phyloP scores from a whole-genome alignment of 2,888 invertebrate species.

The Fragum sueziense region DNA sequence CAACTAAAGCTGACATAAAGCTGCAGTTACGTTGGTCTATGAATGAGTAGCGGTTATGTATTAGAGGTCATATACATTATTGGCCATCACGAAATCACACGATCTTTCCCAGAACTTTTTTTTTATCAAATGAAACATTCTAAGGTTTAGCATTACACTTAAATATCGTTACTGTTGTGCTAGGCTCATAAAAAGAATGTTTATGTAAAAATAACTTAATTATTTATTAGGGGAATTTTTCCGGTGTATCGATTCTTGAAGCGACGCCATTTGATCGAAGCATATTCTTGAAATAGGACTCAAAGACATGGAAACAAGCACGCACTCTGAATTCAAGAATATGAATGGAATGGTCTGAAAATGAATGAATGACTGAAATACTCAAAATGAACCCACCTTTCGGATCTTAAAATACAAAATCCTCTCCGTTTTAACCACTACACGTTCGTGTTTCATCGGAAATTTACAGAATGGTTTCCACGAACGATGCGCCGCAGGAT shows the following conservation, averaged over 20 bases:
- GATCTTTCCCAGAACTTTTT: too few relatives aligned
- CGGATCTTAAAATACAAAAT: neutral
- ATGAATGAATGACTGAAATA: neutral
- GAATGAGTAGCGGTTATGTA: neutral
- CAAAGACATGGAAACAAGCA: neutral
- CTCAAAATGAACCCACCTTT: neutral
- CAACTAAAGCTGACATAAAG: too few relatives aligned
- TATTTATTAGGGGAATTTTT: neutral
- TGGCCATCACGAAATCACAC: neutral
- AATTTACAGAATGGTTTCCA: constrained; percentile 3
- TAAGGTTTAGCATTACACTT: too few relatives aligned
- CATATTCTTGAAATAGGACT: neutral
- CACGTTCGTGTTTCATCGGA: neutral
- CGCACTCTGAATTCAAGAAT: neutral
- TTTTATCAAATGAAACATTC: too few relatives aligned
- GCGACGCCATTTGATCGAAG: neutral
- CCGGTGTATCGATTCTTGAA: neutral
- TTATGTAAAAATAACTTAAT: too few relatives aligned
- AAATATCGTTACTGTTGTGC: neutral
- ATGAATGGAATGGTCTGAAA: neutral
- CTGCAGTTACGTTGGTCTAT: too few relatives aligned
- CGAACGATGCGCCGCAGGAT: neutral
- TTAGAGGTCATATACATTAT: neutral
- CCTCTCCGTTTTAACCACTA: neutral
- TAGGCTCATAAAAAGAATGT: neutral